phyloP scores from a whole-genome alignment of 2,888 invertebrate genomes.

The Uropetala carovei region DNA sequence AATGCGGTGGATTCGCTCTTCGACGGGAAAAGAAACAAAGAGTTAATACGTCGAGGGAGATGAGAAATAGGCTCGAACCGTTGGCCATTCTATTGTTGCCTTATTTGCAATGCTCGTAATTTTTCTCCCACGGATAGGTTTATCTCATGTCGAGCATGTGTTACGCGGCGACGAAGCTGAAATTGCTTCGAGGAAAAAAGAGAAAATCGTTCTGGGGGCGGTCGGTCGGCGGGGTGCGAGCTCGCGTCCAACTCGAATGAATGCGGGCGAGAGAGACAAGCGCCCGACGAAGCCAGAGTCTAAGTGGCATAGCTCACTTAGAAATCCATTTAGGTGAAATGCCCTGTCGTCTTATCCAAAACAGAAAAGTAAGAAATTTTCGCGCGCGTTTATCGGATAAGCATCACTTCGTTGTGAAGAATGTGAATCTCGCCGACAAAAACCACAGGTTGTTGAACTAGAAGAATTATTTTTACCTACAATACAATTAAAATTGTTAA shows the following conservation, averaged over 20 bases:
- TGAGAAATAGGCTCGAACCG: background rate
- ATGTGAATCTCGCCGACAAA: no score
- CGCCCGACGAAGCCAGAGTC: background rate
- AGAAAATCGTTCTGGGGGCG: background rate
- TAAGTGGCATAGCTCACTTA: background rate
- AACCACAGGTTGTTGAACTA: no score
- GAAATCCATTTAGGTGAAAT: background rate
- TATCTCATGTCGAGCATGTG: no score
- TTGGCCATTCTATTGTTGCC: background rate
- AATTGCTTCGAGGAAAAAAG: background rate
- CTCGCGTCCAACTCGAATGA: background rate
- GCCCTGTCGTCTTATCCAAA: no score
- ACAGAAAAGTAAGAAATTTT: no score
- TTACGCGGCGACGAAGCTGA: no score
- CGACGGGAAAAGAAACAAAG: background rate
- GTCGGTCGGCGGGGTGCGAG: background rate
- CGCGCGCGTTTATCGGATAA: no score
- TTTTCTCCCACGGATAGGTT: no score
- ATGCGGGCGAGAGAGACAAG: background rate
- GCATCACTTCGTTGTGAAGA: no score
- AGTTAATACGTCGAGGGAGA: background rate
- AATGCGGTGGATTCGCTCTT: conserved; percentile 11
- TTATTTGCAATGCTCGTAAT: no score
- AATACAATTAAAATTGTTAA: no score
- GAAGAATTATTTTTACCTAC: no score